These are phyloP conservation scores for Elegia similella DNA, from an alignment of 2,888 invertebrate species.

Conservation along the genomic window DNA sequence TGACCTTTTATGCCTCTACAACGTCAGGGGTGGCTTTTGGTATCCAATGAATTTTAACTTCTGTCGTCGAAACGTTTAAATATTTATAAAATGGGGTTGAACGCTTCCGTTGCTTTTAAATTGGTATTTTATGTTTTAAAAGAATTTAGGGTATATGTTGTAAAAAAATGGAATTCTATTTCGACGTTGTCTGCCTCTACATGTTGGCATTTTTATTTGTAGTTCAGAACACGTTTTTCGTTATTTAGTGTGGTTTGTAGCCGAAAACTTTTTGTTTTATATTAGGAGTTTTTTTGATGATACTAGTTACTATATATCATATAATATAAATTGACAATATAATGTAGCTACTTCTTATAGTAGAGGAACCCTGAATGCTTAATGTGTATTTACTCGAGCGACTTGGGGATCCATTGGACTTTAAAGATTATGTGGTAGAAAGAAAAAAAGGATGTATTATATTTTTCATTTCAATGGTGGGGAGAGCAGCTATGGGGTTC, in stretches of 20 bases:
- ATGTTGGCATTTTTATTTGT: not conserved
- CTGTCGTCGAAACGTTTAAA: constrained; percentile 61
- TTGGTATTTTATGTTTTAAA: constrained; percentile 26
- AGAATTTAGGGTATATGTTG: constrained; percentile 1
- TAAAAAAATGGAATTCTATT: not conserved
- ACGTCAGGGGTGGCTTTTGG: constrained; percentile 58
- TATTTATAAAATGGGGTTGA: constrained; percentile 55
- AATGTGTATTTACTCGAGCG: too few relatives aligned
- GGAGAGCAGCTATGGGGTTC: too few relatives aligned
- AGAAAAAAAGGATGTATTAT: too few relatives aligned
- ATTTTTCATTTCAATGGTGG: too few relatives aligned
- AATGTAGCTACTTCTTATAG: too few relatives aligned
- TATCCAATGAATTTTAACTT: constrained; percentile 74
- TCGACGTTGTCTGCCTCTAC: not conserved
- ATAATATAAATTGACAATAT: too few relatives aligned
- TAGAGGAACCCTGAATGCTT: too few relatives aligned
- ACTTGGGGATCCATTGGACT: too few relatives aligned
- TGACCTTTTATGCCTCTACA: constrained; percentile 69
- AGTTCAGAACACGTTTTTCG: not conserved
- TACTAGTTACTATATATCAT: too few relatives aligned
- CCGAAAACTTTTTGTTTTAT: too few relatives aligned
- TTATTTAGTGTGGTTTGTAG: not conserved
- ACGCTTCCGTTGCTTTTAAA: constrained; percentile 46
- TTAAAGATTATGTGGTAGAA: too few relatives aligned
- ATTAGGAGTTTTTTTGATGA: too few relatives aligned